Base-by-base conservation (phyloP, 2,113 vertebrate genomes). In the Taurulus bubalis region DNA sequence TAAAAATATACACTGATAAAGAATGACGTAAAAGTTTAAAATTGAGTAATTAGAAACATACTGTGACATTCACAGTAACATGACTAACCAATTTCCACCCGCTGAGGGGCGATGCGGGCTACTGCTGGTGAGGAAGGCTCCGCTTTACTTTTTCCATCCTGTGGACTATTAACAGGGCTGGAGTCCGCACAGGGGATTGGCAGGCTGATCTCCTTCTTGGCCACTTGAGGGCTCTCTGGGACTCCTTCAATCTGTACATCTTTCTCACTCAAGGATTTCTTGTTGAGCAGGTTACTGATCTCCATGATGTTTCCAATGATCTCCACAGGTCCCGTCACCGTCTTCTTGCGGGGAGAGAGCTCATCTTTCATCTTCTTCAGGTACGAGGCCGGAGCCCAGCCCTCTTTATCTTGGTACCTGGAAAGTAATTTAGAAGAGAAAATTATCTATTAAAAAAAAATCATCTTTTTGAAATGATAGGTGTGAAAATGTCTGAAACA, bases 281-380 rank as follows among this genome's bases (percentile, higher is more conserved):
- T 99, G 94, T 98, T 99, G 24, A 98, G 94, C 51, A 99, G 94
- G 92, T 98, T 99, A 93, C 98, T 99, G 88, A 99, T 99, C 91
- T 99, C 98, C 98, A 99, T 99, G 91, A 99, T 99, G 92, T 98
- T 99, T 71, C 98, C 98, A 0, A 99, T 99, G 80, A 99, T 99
- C 94, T 99, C 98, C 85, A 99, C 98, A 0, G 98, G 98, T 26
- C 97, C 97, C 0, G 97, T 96, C 82, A 97, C 93, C 0, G 97
- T 96, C 92, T 99, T 99, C 94, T 99, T 99, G 51, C 97, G 95
- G 3, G 96, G 94, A 0, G 97, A 96, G 79, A 98, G 94, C 69
- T 99, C 98, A 68, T 99, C 98, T 89, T 98, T 99, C 80, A 95
- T 94, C 89, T 99, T 99, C 91, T 97, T 98, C 75, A 99, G 93